These are phyloP conservation scores for Coreoperca whiteheadi DNA, from an alignment of 2,113 vertebrate genomes.

Conservation along the genomic window DNA sequence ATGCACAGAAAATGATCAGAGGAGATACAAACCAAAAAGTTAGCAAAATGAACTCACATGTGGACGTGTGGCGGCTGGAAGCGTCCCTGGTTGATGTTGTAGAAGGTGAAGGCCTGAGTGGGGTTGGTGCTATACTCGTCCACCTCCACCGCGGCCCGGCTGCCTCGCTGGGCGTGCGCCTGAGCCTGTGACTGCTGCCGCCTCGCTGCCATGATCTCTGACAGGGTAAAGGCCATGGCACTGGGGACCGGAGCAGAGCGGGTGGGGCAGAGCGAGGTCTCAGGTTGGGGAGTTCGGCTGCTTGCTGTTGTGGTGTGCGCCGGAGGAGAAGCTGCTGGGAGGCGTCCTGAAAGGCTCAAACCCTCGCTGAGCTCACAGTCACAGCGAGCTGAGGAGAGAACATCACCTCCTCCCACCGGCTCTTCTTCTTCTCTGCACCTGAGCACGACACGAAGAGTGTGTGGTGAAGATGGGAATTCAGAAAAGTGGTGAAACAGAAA, in stretches of 20 bases:
- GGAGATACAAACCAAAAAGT: background rate
- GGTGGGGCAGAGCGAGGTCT: background rate
- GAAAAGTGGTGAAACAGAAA: background rate
- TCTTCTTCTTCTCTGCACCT: conserved; percentile 52
- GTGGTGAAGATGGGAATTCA: background rate
- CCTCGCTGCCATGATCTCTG: conserved; percentile 93
- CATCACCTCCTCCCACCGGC: conserved; percentile 46
- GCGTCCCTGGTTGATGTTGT: conserved; percentile 99
- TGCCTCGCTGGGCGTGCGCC: conserved; percentile 84
- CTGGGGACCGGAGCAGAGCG: conserved; percentile 21
- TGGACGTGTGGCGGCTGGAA: conserved; percentile 98
- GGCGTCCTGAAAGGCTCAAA: conserved; percentile 41
- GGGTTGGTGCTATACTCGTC: conserved; percentile 98
- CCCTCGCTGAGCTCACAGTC: conserved; percentile 23
- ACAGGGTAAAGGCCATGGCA: conserved; percentile 95
- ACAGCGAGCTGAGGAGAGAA: conserved; percentile 21
- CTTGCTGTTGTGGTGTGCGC: background rate
- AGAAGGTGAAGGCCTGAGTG: conserved; percentile 98
- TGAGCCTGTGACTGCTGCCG: conserved; percentile 86
- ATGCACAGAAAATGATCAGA: background rate
- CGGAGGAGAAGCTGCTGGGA: conserved; percentile 7
- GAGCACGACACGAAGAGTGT: conserved; percentile 21
- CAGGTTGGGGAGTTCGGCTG: background rate
- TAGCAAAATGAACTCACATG: conserved; percentile 86
- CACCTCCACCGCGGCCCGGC: conserved; percentile 90